Evolutionary conservation across 2,888 invertebrate species (phyloP).

Genomic region (Isotomurus palustris): DNA sequence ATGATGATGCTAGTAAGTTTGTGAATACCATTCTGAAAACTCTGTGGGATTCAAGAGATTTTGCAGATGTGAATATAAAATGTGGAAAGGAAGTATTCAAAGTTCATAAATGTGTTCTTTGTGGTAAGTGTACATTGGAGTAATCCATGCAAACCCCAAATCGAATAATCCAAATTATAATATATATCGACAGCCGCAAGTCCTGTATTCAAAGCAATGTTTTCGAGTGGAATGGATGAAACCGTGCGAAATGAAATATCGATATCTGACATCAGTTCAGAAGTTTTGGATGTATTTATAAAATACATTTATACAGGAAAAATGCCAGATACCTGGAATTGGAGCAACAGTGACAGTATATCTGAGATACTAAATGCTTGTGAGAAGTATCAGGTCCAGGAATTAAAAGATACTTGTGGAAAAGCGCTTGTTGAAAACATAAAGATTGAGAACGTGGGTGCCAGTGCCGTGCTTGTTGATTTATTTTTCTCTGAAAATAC

Average conservation of each 20-base stretch:
- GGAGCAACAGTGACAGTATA: conserved; percentile 9
- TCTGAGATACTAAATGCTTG: conserved; percentile 16
- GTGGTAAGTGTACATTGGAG: no score
- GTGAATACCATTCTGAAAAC: conserved; percentile 4
- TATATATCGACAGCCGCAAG: conserved; percentile 8
- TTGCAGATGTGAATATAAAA: conserved; percentile 7
- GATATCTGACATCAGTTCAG: conserved; percentile 6
- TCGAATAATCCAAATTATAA: background rate
- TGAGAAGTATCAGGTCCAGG: conserved; percentile 18
- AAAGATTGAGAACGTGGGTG: background rate
- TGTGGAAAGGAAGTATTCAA: conserved; percentile 4
- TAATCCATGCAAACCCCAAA: background rate
- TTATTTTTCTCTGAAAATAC: background rate
- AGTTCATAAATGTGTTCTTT: conserved; percentile 17
- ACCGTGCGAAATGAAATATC: background rate
- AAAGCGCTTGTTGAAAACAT: conserved; percentile 10
- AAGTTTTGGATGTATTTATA: conserved; percentile 1
- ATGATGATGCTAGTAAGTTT: no score
- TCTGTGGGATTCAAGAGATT: conserved; percentile 8
- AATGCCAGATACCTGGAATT: conserved; percentile 1
- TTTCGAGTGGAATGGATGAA: conserved; percentile 10
- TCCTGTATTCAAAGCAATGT: conserved; percentile 16
- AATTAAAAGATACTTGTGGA: conserved; percentile 9
- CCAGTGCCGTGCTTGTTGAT: background rate
- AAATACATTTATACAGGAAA: conserved; percentile 14